Evolutionary conservation across 2,888 invertebrate genomes (phyloP), one percentile per base, ranked within the genome.

Genomic region (Hydraecia micacea): DNA sequence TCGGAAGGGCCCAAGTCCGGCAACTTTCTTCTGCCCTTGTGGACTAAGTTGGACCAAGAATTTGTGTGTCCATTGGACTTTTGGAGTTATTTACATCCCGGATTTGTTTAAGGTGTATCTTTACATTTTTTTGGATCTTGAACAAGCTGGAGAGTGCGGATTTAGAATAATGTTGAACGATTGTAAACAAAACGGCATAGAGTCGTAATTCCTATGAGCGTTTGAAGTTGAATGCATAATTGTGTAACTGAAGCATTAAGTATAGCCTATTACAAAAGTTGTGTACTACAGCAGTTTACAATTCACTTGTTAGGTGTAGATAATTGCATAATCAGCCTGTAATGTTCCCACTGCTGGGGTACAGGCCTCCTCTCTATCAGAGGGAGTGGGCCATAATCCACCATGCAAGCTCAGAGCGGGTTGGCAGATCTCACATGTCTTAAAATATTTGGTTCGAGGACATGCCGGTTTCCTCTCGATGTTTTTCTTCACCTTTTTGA

Each of bases 11-110:
- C 46, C 73, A 79, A 72, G 73, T 73, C 74, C 74, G 42, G 65
- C 46, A 88, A 87, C 76, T 88, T 83, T 75, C 15, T 28, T 67
- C 73, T 67, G 68, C 73, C 69, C 78, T 70, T 42, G 71, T 62
- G 81, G 49, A 32, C 76, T 52, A 78, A 86, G 86, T 87, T 86
- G 36, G 36, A 21, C 70, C 25, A 82, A 75, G 81, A 79, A 88
- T 80, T 76, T 84, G 74, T 75, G 67, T 73, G 70, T 73, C 71
- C 73, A 72, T 78, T 74, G 69, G 65, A 78, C 79, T 84, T 78
- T 70, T 39, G 25, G 69, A 75, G 74, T 86, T 80, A 79, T 82
- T 73, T 73, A 85, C 79, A 68, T 81, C 60, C 49, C 32, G 55
- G 58, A 42, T 80, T 42, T 52, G 42, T 49, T 60, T 58, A 58